Base-by-base conservation (phyloP, 2,888 invertebrate species). In the Papilio gigon region DNA sequence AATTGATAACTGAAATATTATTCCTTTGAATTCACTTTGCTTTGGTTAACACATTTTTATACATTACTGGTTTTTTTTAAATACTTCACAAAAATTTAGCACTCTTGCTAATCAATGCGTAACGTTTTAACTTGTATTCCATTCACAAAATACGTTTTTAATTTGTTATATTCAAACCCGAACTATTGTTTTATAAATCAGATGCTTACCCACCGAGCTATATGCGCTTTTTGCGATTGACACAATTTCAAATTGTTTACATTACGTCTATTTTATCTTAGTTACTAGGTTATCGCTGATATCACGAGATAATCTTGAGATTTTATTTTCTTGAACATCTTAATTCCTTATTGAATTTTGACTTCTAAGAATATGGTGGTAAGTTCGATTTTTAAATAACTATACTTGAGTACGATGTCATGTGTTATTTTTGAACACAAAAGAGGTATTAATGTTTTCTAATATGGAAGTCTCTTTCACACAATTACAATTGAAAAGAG, bases 201-300 rank as follows among this genome's bases (percentile, higher is more conserved):
- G 1, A 22, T 42, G 42, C 42, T 42, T 42, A 42, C n/a, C 42
- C 42, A 42, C 42, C 17, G 17, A 42, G 17, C 42, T n/a, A 40
- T 40, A 17, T 20, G 17, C 17, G n/a, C n/a, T n/a, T n/a, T 42
- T 42, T 42, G 17, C 4, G n/a, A 17, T 42, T 42, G 42, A 42
- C 42, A 42, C 42, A 42, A 2, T 42, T 42, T 17, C 20, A 42
- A 2, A 42, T 42, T 42, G 42, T 42, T 42, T 42, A 42, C 42
- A 17, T 17, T 11, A 35, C 33, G 11, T 35, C 12, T 8, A 42
- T 42, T 5, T 17, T 17, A 42, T 42, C 42, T 42, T 42, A 17
- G 17, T 70, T 63, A 75, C 71, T 67, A 59, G 63, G 65, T 71
- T 73, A 72, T 75, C 73, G 53, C 0, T 56, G 73, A 76, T 75